Percentiles rank a stretch among this genome's conserved stretches.
These are phyloP conservation scores for Xestia sexstrigata DNA, from an alignment of 2,888 invertebrate species.

Conservation along the genomic window DNA sequence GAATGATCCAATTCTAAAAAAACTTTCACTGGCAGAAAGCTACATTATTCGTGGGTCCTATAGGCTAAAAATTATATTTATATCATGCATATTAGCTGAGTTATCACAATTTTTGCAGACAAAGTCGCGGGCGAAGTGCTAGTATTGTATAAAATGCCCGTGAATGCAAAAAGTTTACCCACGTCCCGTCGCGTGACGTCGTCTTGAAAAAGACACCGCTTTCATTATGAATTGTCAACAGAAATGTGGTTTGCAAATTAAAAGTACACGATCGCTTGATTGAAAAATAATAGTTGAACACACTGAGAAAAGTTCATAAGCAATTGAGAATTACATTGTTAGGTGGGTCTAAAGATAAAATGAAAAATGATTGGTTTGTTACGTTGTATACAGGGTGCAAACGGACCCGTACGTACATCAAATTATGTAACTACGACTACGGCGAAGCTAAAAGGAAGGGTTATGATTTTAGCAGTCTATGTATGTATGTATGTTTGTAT, in stretches of 20 bases:
- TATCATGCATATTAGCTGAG: no score
- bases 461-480: no score
- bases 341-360: neutral
- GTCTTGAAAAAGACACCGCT: slow-evolving; percentile 24
- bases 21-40: no score
- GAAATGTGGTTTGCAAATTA: slow-evolving; percentile 41
- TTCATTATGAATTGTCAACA: slow-evolving; percentile 47
- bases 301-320: neutral
- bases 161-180: slow-evolving; percentile 19
- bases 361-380: slow-evolving; percentile 2
- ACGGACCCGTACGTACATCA: no score
- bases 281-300: slow-evolving; percentile 56
- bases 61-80: no score
- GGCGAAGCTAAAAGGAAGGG: no score
- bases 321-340: neutral
- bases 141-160: slow-evolving; percentile 1
- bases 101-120: neutral
- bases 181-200: slow-evolving; percentile 1
- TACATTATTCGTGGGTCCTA: no score
- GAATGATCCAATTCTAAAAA: no score
- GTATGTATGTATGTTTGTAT: no score
- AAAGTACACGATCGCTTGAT: slow-evolving; percentile 49
- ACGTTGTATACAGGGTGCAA: neutral
- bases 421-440: no score
- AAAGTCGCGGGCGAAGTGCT: neutral